Evolutionary conservation across 1,140 invertebrate genomes (phyloP).

Genomic region (Hyles euphorbiae): DNA sequence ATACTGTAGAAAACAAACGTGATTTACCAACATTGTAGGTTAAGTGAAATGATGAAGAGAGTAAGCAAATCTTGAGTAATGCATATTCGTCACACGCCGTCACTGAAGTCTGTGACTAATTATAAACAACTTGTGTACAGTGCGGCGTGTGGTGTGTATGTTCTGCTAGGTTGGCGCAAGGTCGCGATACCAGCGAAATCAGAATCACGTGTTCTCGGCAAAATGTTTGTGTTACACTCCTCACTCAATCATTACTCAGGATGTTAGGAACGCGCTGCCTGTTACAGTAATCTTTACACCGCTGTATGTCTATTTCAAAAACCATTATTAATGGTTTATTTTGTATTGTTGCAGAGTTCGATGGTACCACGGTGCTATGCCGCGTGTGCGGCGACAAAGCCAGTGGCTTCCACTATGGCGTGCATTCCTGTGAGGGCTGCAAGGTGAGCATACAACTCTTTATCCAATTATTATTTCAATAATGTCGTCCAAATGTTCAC

Average conservation of each 20-base stretch:
- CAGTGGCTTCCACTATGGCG: constrained; percentile 99
- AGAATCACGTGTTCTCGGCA: constrained; percentile 29
- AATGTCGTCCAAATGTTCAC: constrained; percentile 24
- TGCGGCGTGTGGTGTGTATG: no score
- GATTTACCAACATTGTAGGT: no score
- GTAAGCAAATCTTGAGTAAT: no score
- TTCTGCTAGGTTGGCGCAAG: constrained; percentile 26
- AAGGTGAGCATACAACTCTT: constrained; percentile 83
- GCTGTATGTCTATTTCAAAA: no score
- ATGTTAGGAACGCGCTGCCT: constrained; percentile 40
- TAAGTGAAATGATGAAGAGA: no score
- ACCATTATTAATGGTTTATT: no score
- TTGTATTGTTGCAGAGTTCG: constrained; percentile 92
- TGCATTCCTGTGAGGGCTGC: constrained; percentile 99
- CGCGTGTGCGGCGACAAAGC: constrained; percentile 99
- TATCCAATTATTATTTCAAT: not conserved
- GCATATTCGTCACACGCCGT: constrained; percentile 3
- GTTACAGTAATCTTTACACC: constrained; percentile 25
- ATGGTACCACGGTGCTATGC: constrained; percentile 97
- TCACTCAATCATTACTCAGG: constrained; percentile 31
- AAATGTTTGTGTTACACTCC: constrained; percentile 28
- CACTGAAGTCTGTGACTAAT: not conserved
- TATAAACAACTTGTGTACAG: constrained; percentile 1
- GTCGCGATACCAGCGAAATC: constrained; percentile 34
- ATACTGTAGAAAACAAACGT: no score